A percentile compares a stretch with the other conserved stretches of the same genome.
These are phyloP conservation scores for Caradrina clavipalpis DNA, from an alignment of 2,888 invertebrate genomes.

Conservation along the genomic window DNA sequence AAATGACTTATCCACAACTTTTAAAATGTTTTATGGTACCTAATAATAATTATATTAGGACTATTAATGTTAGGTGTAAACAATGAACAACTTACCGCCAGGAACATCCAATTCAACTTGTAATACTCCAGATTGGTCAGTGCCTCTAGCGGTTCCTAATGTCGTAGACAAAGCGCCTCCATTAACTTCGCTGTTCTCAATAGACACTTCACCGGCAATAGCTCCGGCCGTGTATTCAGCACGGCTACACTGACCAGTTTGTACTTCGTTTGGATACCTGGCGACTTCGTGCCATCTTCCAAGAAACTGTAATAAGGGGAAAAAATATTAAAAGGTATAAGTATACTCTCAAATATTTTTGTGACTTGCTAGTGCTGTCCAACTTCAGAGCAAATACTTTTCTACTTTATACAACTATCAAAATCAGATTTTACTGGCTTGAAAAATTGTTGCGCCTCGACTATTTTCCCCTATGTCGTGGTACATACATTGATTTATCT, in stretches of 20 bases:
- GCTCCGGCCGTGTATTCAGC: slow-evolving; percentile 85
- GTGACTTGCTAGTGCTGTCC: too few relatives aligned
- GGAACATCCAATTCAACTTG: slow-evolving; percentile 88
- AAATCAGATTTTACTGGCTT: too few relatives aligned
- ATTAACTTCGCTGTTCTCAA: slow-evolving; percentile 75
- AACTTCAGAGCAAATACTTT: too few relatives aligned
- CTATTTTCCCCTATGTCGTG: too few relatives aligned
- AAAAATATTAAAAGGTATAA: neutral
- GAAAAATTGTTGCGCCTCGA: too few relatives aligned
- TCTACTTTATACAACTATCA: too few relatives aligned
- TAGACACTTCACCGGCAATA: slow-evolving; percentile 62
- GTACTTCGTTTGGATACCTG: slow-evolving; percentile 91
- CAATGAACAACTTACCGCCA: slow-evolving; percentile 80
- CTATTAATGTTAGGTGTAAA: neutral
- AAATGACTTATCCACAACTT: too few relatives aligned
- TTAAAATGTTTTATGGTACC: too few relatives aligned
- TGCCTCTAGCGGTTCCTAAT: slow-evolving; percentile 86
- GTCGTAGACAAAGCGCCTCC: slow-evolving; percentile 86
- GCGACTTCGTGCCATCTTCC: slow-evolving; percentile 92
- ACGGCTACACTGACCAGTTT: slow-evolving; percentile 92
- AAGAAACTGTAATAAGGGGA: slow-evolving; percentile 69
- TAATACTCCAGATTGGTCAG: slow-evolving; percentile 88
- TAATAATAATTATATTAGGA: neutral
- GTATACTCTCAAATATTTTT: too few relatives aligned
- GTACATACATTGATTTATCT: too few relatives aligned